Evolutionary conservation across 53 echinoderm and acorn worm species (phyloP).

Genomic region (Holothuria leucospilota): DNA sequence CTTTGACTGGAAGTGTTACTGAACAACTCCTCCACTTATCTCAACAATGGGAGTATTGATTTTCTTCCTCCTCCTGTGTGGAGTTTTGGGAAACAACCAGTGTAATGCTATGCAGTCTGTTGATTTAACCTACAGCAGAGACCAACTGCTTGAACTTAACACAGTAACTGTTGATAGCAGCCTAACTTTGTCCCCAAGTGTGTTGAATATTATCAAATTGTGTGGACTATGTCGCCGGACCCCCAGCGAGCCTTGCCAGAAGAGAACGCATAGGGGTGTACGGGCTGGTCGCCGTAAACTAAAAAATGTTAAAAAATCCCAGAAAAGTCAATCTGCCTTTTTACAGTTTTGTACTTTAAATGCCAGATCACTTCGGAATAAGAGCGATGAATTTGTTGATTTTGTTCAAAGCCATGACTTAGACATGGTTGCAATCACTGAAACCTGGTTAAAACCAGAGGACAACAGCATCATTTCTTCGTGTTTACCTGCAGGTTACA

Average conservation of each 20-base stretch:
- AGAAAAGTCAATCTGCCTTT: not conserved
- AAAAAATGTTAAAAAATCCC: conserved; percentile 6
- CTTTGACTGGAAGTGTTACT: not conserved
- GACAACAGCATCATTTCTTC: not conserved
- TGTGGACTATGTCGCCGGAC: not conserved
- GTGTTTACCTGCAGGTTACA: conserved; percentile 1
- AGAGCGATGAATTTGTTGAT: conserved; percentile 28
- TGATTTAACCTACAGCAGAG: conserved; percentile 2
- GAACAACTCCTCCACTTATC: not conserved
- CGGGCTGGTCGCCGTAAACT: conserved; percentile 15
- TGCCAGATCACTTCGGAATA: conserved; percentile 18
- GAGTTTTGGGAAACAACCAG: not conserved
- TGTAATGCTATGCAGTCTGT: conserved; percentile 2
- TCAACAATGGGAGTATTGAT: not conserved
- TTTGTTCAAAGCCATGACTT: not conserved
- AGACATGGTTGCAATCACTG: conserved; percentile 25
- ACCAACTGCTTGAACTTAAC: conserved; percentile 24
- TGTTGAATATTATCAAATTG: conserved; percentile 11
- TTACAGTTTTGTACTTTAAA: not conserved
- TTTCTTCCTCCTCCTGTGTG: conserved; percentile 8
- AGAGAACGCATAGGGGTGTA: not conserved
- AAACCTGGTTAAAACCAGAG: conserved; percentile 42
- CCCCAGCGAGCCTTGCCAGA: too few species aligned
- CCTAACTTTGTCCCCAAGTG: not conserved
- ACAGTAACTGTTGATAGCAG: not conserved